Conservation (phyloP, 2,113 vertebrate genomes). For the Mugil cephalus region DNA sequence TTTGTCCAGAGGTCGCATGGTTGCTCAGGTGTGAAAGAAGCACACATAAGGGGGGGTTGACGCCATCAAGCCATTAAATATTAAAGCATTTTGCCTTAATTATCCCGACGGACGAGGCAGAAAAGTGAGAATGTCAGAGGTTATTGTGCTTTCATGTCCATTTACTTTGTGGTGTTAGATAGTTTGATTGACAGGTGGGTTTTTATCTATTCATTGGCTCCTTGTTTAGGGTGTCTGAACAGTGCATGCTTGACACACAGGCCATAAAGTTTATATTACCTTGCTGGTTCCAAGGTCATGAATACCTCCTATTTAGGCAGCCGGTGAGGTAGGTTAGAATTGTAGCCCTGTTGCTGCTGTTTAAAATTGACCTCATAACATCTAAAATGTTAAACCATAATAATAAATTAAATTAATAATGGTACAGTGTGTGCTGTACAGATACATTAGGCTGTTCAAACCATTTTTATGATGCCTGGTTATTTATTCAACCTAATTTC, state of each 20-base stretch:
- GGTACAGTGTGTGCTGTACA: no score
- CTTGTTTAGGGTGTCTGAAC: neutral
- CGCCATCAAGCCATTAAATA: constrained; percentile 67
- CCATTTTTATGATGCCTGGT: constrained; percentile 57
- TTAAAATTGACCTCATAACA: no score
- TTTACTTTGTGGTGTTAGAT: neutral
- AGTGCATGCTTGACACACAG: neutral
- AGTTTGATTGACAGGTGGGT: neutral
- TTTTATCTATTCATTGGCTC: neutral
- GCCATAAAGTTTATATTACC: neutral
- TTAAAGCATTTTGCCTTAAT: constrained; percentile 64
- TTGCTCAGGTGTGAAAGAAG: constrained; percentile 44
- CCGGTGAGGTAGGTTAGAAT: neutral
- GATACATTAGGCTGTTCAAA: neutral
- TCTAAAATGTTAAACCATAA: no score
- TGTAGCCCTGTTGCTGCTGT: no score
- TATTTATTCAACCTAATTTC: constrained; percentile 60
- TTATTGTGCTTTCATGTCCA: neutral
- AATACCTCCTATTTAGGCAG: neutral
- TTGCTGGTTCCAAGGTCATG: neutral
- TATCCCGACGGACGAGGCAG: neutral
- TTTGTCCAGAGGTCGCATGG: constrained; percentile 11
- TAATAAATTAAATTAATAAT: no score
- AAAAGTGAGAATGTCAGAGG: neutral
- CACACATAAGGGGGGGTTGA: constrained; percentile 26